Percentiles rank a stretch among this genome's conserved stretches.
phyloP scores from a whole-genome alignment of 2,113 vertebrate genomes.

The Neoarius graeffei region DNA sequence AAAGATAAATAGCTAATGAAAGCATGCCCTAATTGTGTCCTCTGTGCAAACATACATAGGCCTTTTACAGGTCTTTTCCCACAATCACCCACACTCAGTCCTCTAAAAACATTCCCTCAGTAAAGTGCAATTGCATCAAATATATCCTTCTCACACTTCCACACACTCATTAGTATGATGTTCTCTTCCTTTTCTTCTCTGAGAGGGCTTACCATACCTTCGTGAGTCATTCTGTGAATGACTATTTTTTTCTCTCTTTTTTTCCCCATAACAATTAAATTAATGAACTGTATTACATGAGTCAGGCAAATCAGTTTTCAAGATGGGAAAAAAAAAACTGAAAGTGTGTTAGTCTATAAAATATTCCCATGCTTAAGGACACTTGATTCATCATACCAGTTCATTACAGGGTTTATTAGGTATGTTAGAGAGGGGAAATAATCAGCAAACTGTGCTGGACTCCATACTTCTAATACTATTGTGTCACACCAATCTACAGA shows the following conservation, averaged over 20 bases:
- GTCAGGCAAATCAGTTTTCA: neutral
- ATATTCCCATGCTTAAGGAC: neutral
- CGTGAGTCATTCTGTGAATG: slow-evolving; percentile 1
- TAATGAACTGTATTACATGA: neutral
- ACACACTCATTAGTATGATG: neutral
- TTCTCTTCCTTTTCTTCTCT: neutral
- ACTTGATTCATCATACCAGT: neutral
- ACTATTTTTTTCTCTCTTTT: neutral
- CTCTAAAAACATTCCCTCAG: neutral
- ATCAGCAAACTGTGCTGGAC: neutral
- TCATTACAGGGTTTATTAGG: neutral
- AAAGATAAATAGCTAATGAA: neutral
- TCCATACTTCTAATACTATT: neutral
- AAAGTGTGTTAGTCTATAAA: neutral
- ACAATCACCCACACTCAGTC: neutral
- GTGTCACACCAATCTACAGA: neutral
- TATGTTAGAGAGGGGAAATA: neutral
- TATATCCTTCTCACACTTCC: neutral
- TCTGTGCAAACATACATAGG: neutral
- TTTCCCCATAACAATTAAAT: neutral
- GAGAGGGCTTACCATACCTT: neutral
- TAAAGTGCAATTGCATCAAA: neutral
- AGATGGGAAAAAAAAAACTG: neutral
- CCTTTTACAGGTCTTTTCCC: neutral
- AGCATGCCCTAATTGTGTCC: neutral